Base-by-base conservation (phyloP, 2,888 invertebrate species). In the Pyrgus malvae region DNA sequence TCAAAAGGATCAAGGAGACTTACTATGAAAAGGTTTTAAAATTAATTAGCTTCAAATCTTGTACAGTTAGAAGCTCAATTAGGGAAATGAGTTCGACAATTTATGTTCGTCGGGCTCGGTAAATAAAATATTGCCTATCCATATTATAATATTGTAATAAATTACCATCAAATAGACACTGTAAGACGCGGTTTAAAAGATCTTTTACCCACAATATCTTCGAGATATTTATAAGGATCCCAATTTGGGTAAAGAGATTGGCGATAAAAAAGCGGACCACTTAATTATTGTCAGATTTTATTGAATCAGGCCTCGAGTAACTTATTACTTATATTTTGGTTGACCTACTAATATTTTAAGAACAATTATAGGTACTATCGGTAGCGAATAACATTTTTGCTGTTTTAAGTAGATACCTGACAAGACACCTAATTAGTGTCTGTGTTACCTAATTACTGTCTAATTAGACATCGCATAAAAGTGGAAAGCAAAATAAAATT, bases 111-210 rank as follows among this genome's bases (percentile, higher is more conserved):
- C 27, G 21, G 44, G 42, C 33, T 35, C 33, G 23, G 33, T 50
- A 50, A 42, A 50, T 51, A 51, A 51, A 42, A 51, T 44, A 51
- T 51, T 51, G 42, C 50, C 50, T 50, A 42, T 50, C 50, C 38
- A 21, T 48, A 54, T 23, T 29, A 37, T 27, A 12, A 29, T 29
- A 27, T 25, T 14, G 51, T 38, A 31, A 51, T 48, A 38, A 37
- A 51, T 50, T 48, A 29, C 14, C 41, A 55, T 56, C 51, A 48
- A 51, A 45, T 49, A 19, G 29, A 21, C 21, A 19, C 6, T 29
- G 19, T 12, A 51, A 19, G 19, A 27, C 7, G 14, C 21, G 7
- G 31, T 6, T 45, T 33, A 12, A 33, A 45, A 21, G 9, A 33
- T 21, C 33, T 21, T 9, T 7, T 27, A n/a, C 4, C 23, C 1